Conservation (phyloP, 2,797 vertebrate genomes). For the Phrynocephalus guinanensis region DNA sequence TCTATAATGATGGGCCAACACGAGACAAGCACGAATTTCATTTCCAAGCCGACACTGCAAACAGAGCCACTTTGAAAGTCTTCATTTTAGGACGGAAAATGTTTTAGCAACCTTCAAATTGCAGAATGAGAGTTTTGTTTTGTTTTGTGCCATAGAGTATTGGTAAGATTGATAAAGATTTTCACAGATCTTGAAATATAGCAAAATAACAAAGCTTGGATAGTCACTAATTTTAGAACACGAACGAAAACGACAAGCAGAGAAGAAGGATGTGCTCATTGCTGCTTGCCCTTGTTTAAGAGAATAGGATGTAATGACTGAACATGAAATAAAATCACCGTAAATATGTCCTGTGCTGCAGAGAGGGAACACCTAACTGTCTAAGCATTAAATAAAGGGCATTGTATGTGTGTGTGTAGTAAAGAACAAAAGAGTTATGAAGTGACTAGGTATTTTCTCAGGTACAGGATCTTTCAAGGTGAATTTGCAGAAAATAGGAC, state of each 20-base stretch:
- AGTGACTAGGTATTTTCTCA: background rate
- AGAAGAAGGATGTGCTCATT: background rate
- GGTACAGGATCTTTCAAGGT: background rate
- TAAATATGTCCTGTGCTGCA: background rate
- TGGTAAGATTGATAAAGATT: background rate
- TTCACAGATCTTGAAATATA: background rate
- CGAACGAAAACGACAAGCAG: background rate
- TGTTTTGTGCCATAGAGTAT: no score
- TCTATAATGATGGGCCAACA: no score
- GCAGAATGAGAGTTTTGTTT: no score
- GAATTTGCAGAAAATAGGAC: background rate
- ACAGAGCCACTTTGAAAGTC: no score
- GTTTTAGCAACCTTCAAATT: no score
- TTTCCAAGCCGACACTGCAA: no score
- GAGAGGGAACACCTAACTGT: no score
- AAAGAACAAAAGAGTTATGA: background rate
- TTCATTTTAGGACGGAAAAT: no score
- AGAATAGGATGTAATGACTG: background rate
- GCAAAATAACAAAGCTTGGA: background rate
- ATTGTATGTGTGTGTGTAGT: background rate
- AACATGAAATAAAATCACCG: background rate
- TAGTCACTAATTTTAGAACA: background rate
- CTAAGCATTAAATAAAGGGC: background rate
- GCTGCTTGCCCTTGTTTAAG: background rate
- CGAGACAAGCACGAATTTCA: no score